These are phyloP conservation scores for Drosophila burlai DNA, from an alignment of 1,140 invertebrate species.

Conservation along the genomic window DNA sequence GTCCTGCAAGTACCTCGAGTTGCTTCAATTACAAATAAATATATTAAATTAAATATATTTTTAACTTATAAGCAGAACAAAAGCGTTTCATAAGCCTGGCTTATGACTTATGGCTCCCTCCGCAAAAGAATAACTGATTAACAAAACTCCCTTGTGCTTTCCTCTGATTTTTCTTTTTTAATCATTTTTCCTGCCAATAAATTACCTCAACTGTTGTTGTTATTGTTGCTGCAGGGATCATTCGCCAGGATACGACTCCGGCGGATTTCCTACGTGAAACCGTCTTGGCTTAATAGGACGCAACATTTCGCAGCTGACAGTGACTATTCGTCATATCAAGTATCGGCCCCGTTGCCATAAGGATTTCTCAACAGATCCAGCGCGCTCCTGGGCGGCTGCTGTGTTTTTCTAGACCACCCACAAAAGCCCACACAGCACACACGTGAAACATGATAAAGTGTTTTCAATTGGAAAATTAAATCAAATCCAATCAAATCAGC, in stretches of 20 bases:
- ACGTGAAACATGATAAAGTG: conserved; percentile 74
- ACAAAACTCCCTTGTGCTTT: background rate
- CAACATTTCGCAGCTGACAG: conserved; percentile 30
- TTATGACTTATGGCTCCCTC: background rate
- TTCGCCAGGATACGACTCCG: conserved; percentile 11
- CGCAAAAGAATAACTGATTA: background rate
- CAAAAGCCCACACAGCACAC: background rate
- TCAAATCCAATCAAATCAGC: conserved; percentile 83
- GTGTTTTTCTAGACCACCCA: conserved; percentile 49
- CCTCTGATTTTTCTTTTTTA: background rate
- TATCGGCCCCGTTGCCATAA: conserved; percentile 42
- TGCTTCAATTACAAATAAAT: background rate
- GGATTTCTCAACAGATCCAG: conserved; percentile 13
- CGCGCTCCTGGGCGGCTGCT: background rate
- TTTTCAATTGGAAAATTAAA: conserved; percentile 84
- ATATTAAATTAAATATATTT: background rate
- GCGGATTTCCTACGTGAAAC: conserved; percentile 13
- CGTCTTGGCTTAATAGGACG: conserved; percentile 46
- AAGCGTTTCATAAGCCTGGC: background rate
- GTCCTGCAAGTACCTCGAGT: conserved; percentile 25
- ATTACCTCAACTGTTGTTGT: conserved; percentile 16
- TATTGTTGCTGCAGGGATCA: conserved; percentile 1
- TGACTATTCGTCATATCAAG: conserved; percentile 45
- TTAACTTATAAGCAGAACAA: background rate
- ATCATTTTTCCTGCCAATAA: conserved; percentile 14